Conservation (phyloP, 2,113 vertebrate genomes). For the Platysternon megacephalum region DNA sequence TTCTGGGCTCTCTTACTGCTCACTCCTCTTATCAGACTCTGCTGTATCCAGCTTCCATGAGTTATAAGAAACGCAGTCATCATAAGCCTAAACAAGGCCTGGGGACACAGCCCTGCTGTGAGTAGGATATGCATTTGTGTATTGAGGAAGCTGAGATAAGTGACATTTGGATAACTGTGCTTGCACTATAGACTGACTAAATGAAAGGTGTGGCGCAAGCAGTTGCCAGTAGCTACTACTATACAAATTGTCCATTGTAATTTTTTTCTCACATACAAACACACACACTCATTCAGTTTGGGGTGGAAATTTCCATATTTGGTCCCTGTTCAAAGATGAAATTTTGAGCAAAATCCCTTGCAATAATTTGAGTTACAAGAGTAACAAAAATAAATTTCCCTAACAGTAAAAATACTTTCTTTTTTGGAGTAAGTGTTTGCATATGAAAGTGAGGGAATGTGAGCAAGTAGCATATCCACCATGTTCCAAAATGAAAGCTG, state of each 20-base stretch:
- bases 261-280: background rate
- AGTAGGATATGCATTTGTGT: background rate
- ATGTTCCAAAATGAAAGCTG: background rate
- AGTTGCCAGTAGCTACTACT: background rate
- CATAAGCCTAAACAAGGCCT: background rate
- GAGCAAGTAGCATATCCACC: background rate
- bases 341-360: background rate
- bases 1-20: background rate
- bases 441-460: background rate
- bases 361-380: background rate
- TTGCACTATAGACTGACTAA: background rate
- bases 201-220: background rate
- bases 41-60: background rate
- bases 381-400: background rate
- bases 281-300: background rate
- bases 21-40: background rate
- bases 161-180: background rate
- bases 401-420: background rate
- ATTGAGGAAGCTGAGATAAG: background rate
- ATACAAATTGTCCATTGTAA: background rate
- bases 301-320: background rate
- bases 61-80: fast-evolving
- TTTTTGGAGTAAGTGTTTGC: background rate
- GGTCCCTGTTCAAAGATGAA: background rate
- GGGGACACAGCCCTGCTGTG: background rate